Conservation (phyloP, 2,797 vertebrate genomes). For the Hydrophis major region DNA sequence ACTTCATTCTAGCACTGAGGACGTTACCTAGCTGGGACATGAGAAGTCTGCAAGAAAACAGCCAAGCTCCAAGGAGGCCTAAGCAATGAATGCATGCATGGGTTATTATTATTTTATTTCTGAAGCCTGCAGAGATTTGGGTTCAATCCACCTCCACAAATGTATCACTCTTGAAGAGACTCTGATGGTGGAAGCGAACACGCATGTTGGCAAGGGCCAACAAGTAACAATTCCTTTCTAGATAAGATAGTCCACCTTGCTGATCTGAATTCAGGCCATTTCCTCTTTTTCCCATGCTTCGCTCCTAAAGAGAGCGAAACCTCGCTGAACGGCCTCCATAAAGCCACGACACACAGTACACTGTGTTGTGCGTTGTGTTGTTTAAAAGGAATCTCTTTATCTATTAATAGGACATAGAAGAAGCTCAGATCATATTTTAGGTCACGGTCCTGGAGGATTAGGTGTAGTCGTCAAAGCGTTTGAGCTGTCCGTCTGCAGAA, state of each 20-base stretch:
- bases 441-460: not conserved
- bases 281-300: not conserved
- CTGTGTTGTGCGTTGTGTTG: not conserved
- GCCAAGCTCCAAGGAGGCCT: too few relatives aligned
- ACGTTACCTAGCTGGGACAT: too few relatives aligned
- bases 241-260: not conserved
- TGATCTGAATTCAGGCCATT: not conserved
- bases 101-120: not conserved
- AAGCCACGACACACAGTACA: not conserved
- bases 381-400: not conserved
- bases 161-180: not conserved
- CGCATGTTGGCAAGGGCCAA: not conserved
- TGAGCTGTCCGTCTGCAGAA: not conserved
- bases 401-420: not conserved
- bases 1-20: too few relatives aligned
- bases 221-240: not conserved
- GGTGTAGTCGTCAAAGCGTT: not conserved
- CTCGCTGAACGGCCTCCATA: not conserved
- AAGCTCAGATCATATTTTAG: not conserved
- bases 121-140: not conserved
- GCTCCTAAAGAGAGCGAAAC: not conserved
- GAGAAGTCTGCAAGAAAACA: too few relatives aligned
- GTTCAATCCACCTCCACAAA: not conserved
- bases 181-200: not conserved
- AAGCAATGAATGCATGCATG: not conserved